A percentile compares a stretch with the other conserved stretches of the same genome.
phyloP scores from a whole-genome alignment of 2,797 vertebrate genomes.

The Gymnodraco acuticeps region DNA sequence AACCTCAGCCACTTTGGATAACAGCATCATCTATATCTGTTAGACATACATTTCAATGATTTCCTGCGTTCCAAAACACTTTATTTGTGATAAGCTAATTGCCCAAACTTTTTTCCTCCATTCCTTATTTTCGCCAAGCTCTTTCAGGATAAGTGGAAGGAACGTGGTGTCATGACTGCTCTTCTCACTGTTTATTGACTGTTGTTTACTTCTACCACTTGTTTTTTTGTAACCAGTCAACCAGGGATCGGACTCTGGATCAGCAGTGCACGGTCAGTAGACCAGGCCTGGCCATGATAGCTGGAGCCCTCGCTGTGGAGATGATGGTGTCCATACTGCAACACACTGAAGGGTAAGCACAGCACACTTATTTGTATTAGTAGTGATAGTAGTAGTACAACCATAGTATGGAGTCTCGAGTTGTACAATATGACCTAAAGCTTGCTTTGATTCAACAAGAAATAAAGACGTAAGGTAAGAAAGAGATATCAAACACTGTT shows the following conservation, averaged over 20 bases:
- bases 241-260: slow-evolving; percentile 95
- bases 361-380: neutral
- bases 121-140: neutral
- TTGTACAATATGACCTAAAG: neutral
- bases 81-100: neutral
- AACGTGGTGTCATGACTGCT: neutral
- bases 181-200: neutral
- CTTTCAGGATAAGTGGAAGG: neutral
- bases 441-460: neutral
- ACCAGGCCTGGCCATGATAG: slow-evolving; percentile 95
- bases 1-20: neutral
- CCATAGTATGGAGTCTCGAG: neutral
- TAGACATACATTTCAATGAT: neutral
- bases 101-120: neutral
- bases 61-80: neutral
- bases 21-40: neutral
- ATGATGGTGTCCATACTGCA: slow-evolving; percentile 97
- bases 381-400: neutral
- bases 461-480: neutral
- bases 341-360: slow-evolving; percentile 94
- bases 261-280: slow-evolving; percentile 98
- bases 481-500: neutral
- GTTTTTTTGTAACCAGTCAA: slow-evolving; percentile 85
- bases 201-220: neutral
- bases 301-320: slow-evolving; percentile 96